phyloP scores from a whole-genome alignment of 2,113 vertebrate species.

The Neomonachus schauinslandi region DNA sequence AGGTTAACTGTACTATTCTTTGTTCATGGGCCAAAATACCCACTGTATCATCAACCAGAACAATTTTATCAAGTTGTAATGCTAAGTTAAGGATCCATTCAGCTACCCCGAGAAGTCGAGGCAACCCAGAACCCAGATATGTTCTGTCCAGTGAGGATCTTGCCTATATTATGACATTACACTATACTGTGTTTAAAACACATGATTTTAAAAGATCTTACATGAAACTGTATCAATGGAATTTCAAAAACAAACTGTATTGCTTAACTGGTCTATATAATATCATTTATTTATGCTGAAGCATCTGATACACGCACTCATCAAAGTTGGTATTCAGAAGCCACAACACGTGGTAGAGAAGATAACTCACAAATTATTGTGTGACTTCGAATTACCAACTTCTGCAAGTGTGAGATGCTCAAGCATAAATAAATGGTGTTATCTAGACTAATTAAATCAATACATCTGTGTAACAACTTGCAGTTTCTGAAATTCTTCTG shows the following conservation, averaged over 20 bases:
- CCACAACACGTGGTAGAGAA: conserved; percentile 80
- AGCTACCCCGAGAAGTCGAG: neutral
- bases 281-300: conserved; percentile 85
- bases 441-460: conserved; percentile 85
- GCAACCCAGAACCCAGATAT: neutral
- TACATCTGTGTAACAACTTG: conserved; percentile 84
- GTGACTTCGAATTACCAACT: conserved; percentile 87
- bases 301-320: conserved; percentile 78
- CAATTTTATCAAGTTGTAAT: conserved; percentile 19
- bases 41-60: neutral
- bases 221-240: conserved; percentile 56
- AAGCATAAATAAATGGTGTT: conserved; percentile 87
- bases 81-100: neutral
- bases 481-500: conserved; percentile 78
- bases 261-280: conserved; percentile 82
- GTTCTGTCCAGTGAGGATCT: neutral
- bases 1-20: neutral
- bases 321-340: conserved; percentile 84
- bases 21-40: neutral
- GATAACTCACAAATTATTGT: conserved; percentile 88
- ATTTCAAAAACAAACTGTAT: conserved; percentile 75
- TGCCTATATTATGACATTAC: conserved; percentile 2
- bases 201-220: conserved; percentile 57
- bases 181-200: conserved; percentile 51
- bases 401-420: conserved; percentile 85